phyloP scores from a whole-genome alignment of 2,113 vertebrate species.

The Eulemur rufifrons region DNA sequence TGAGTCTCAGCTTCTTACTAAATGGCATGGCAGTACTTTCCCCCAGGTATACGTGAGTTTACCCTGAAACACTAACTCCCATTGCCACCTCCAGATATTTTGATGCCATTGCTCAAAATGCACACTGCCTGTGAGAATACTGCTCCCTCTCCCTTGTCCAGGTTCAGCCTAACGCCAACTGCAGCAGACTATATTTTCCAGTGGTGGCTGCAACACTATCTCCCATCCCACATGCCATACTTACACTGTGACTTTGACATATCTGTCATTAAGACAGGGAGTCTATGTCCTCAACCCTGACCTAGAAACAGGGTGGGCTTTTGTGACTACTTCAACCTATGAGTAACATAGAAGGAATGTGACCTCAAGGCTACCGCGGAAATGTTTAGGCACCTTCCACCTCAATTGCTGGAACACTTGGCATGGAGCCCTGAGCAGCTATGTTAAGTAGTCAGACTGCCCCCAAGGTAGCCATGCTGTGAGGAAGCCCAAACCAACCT shows the following conservation, averaged over 20 bases:
- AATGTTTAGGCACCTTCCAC: not conserved
- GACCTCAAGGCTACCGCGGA: not conserved
- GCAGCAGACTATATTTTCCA: not conserved
- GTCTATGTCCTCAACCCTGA: not conserved
- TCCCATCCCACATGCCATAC: not conserved
- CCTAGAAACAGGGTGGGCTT: not conserved
- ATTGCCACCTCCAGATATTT: not conserved
- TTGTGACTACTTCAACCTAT: not conserved
- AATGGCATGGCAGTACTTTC: not conserved
- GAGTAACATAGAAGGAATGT: not conserved
- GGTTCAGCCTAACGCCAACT: not conserved
- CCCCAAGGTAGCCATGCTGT: not conserved
- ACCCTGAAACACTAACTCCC: not conserved
- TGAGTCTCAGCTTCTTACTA: not conserved
- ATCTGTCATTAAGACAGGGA: not conserved
- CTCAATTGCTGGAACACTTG: not conserved
- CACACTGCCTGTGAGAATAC: conserved; percentile 17
- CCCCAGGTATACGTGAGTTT: not conserved
- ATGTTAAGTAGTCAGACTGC: not conserved
- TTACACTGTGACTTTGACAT: not conserved
- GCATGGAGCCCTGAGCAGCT: not conserved
- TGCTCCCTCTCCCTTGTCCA: not conserved
- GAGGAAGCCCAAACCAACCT: conserved; percentile 1
- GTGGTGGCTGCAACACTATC: not conserved
- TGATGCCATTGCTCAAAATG: not conserved